phyloP scores from a whole-genome alignment of 2,797 vertebrate species.

The Esox masquinongy region DNA sequence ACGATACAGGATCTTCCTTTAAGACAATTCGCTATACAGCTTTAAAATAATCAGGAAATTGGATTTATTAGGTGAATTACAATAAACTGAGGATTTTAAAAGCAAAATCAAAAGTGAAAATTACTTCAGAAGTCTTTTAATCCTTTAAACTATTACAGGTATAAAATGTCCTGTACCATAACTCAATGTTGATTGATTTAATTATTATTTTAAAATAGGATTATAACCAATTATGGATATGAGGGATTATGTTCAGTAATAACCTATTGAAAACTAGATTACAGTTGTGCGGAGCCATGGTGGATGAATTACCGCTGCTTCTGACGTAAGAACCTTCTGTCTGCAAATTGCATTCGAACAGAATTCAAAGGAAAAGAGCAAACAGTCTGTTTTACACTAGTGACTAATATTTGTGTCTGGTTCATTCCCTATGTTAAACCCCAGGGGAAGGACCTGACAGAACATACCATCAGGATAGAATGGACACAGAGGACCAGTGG shows the following conservation, averaged over 20 bases:
- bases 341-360: background rate
- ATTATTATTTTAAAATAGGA: background rate
- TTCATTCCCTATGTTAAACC: background rate
- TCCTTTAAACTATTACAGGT: no score
- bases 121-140: no score
- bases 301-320: background rate
- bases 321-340: background rate
- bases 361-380: background rate
- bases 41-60: no score
- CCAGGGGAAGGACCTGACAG: background rate
- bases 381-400: background rate
- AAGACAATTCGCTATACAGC: no score
- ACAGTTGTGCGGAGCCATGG: background rate
- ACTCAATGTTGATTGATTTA: background rate
- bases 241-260: slow-evolving; percentile 6
- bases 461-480: slow-evolving; percentile 28
- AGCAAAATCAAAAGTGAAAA: no score
- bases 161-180: no score
- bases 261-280: background rate
- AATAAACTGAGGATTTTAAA: no score
- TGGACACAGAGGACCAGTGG: slow-evolving; percentile 55
- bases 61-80: no score
- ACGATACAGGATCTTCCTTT: no score
- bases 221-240: slow-evolving; percentile 8
- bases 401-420: background rate